Evolutionary conservation across 2,888 invertebrate species (phyloP), one percentile per base, ranked within the genome.

Genomic region (Sesia bembeciformis): DNA sequence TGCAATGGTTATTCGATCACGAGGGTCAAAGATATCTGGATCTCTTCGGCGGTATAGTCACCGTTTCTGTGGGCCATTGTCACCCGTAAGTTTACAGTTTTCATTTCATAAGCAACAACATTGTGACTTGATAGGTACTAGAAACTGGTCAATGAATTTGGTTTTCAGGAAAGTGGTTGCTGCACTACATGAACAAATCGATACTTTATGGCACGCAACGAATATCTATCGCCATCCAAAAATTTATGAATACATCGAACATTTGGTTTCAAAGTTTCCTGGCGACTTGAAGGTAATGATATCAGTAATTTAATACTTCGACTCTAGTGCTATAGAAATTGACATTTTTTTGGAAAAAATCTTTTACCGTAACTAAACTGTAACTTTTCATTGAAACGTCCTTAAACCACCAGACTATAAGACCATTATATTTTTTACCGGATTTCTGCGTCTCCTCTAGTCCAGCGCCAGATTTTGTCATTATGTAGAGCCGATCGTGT

Each of bases 21-120:
- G 91, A 92, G 54, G 97, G 97, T 3, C 93, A 91, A 60, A 91
- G 97, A 66, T 99, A 98, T 80, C 90, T 99, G 61, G 99, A 99
- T 79, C 93, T 99, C 90, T 97, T 98, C 75, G 98, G 94, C 4
- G 99, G 99, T 4, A 98, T 99, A 65, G 98, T 98, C 8, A 99
- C 99, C 0, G 96, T 99, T 46, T 97, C 97, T 54, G 97, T 98
- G 3, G 98, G 98, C 39, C 99, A 99, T 79, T 97, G 97, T 75
- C 99, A 99, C 89, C 98, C 98, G 97, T 98, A 90, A 94, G 95
- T 92, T 39, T 7, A 38, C 40, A 40, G 2, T 7, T 7, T 50
- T 50, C 4, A 42, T 49, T 52, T 52, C 7, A n/a, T 40, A 51
- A 7, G 39, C 52, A 50, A 49, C 40, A 23, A 8, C 43, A 39